These are phyloP conservation scores for Euzetes globulus DNA, from an alignment of 2,888 invertebrate species.

Conservation along the genomic window DNA sequence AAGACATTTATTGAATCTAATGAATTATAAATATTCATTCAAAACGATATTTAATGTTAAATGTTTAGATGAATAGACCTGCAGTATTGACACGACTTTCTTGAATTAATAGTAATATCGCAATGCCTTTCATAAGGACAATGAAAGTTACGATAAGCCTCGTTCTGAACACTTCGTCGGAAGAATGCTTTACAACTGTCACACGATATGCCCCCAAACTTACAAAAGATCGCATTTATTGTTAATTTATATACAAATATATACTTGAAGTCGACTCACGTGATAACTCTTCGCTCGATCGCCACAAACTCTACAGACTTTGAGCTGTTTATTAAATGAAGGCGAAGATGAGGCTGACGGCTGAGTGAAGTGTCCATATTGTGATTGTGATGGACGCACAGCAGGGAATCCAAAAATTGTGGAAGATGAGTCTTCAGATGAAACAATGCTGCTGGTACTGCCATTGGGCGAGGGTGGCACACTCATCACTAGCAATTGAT, in stretches of 20 bases:
- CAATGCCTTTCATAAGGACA: constrained; percentile 46
- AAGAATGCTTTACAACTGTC: constrained; percentile 49
- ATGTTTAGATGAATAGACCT: constrained; percentile 24
- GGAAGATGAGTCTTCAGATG: constrained; percentile 27
- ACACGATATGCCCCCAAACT: constrained; percentile 48
- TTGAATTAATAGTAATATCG: constrained; percentile 45
- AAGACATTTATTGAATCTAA: constrained; percentile 46
- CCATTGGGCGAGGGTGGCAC: constrained; percentile 41
- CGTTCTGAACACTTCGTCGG: constrained; percentile 48
- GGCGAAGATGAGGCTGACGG: not conserved
- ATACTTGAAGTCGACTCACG: constrained; percentile 24
- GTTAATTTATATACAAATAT: too few species aligned
- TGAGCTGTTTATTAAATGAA: constrained; percentile 39
- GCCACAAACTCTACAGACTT: constrained; percentile 47
- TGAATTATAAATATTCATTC: not conserved
- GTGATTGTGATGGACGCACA: not conserved
- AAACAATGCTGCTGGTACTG: constrained; percentile 35
- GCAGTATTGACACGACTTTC: constrained; percentile 48
- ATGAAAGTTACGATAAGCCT: constrained; percentile 46
- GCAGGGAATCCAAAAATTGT: not conserved
- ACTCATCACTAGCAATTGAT: constrained; percentile 39
- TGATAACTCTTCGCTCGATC: constrained; percentile 48
- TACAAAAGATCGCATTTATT: too few species aligned
- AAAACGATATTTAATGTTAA: not conserved
- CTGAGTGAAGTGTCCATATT: not conserved